Evolutionary conservation across 2,888 invertebrate species (phyloP), one percentile per base, ranked within the genome.

Genomic region (Drosophila differens): DNA sequence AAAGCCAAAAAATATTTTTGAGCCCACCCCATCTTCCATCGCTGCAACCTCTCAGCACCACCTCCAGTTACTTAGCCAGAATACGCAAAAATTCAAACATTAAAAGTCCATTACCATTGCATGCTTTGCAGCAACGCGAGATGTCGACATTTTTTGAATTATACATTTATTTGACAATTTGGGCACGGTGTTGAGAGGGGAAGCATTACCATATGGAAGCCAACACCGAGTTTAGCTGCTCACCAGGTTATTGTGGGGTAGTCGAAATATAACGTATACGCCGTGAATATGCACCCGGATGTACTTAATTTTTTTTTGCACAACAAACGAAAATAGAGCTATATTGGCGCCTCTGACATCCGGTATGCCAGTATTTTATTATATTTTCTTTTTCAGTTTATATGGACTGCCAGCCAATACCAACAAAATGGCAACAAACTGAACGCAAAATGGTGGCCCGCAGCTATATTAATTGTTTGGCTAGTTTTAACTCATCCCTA

Each of bases 101-200:
- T 88, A 89, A 88, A 88, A 88, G 87, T 81, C 88, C 88, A 88
- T 88, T 89, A 88, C 83, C 79, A 73, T 66, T 66, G 81, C 81
- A 80, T 63, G 80, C 65, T 80, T 74, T 73, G 72, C 55, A 71
- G 58, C 65, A 70, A 49, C 49, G 59, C 64, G 73, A 78, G 73
- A 64, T 59, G 76, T 63, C 54, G 75, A 72, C 75, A 80, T 79
- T 83, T 81, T 79, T 77, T 79, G 75, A 70, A 82, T 82, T 28
- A 37, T 39, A 82, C 76, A 87, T 87, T 83, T 86, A 85, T 87
- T 85, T 83, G 85, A 85, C 71, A 80, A 66, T 88, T 81, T 81
- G 49, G 12, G 41, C 65, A 70, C 61, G 54, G 65, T 61, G 70
- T 60, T 77, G 63, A 72, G 66, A 69, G 74, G 35, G 47, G 32